Conservation (phyloP, 2,113 vertebrate species). For the Mirounga angustirostris region DNA sequence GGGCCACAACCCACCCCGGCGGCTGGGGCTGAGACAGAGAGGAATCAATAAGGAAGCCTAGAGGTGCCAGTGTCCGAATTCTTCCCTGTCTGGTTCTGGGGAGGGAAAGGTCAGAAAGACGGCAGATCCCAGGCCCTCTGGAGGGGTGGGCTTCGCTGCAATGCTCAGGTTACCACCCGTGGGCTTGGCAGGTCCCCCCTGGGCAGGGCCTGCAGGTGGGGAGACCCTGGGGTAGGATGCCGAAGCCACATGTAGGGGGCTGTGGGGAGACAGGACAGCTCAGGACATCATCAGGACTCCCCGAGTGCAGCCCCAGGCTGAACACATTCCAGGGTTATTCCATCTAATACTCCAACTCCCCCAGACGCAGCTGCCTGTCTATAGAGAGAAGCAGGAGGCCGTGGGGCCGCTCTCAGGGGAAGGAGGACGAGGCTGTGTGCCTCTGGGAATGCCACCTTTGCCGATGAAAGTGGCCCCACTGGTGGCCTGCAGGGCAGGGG, state of each 20-base stretch:
- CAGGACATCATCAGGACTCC: not conserved
- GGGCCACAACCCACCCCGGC: conserved; percentile 55
- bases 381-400: not conserved
- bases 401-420: not conserved
- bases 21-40: conserved; percentile 78
- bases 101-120: conserved; percentile 78
- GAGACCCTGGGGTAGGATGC: not conserved
- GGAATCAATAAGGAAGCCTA: conserved; percentile 82
- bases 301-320: rapidly evolving
- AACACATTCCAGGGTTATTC: not conserved
- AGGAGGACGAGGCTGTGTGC: not conserved
- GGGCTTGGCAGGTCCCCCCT: not conserved
- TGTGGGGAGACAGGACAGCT: not conserved
- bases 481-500: not conserved
- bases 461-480: rapidly evolving
- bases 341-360: not conserved
- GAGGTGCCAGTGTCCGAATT: conserved; percentile 85
- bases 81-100: conserved; percentile 75
- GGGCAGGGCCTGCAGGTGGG: not conserved
- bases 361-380: rapidly evolving
- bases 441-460: not conserved
- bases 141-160: conserved; percentile 28
- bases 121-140: conserved; percentile 76
- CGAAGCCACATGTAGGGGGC: too few relatives aligned
- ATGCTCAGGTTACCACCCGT: not conserved